Evolutionary conservation across 2,113 vertebrate genomes (phyloP).

Genomic region (Salvelinus sp.): DNA sequence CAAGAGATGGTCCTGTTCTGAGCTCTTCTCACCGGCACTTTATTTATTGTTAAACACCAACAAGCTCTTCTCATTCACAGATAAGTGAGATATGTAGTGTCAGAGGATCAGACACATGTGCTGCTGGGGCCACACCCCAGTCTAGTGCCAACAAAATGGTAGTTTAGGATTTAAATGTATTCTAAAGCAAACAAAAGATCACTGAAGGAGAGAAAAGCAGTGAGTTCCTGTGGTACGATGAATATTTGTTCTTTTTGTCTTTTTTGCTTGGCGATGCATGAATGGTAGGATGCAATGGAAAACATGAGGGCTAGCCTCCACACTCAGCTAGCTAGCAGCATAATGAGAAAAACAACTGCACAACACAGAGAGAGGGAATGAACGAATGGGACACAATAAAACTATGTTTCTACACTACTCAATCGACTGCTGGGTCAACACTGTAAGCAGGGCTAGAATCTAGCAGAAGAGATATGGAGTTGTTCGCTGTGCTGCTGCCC

Average conservation of each 20-base stretch:
- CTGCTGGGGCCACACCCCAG: slow-evolving; percentile 25
- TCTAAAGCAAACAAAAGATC: slow-evolving; percentile 39
- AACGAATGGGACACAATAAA: slow-evolving; percentile 40
- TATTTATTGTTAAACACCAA: neutral
- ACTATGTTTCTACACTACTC: slow-evolving; percentile 33
- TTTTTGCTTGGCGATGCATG: slow-evolving; percentile 27
- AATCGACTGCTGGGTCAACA: slow-evolving; percentile 51
- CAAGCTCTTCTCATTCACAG: slow-evolving; percentile 9
- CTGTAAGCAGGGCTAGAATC: slow-evolving; percentile 44
- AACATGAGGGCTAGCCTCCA: slow-evolving; percentile 30
- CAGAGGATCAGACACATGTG: slow-evolving; percentile 24
- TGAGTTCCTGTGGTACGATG: neutral
- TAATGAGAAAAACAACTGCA: slow-evolving; percentile 52
- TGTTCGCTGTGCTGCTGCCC: slow-evolving; percentile 40
- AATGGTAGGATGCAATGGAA: slow-evolving; percentile 10
- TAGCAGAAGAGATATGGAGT: slow-evolving; percentile 50
- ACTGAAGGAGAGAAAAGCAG: slow-evolving; percentile 7
- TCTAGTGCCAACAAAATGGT: slow-evolving; percentile 26
- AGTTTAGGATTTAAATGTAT: slow-evolving; percentile 3
- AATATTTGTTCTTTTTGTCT: slow-evolving; percentile 4
- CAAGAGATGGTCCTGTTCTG: slow-evolving; percentile 28
- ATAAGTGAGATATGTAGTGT: slow-evolving; percentile 19
- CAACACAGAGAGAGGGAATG: slow-evolving; percentile 20
- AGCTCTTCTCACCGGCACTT: neutral
- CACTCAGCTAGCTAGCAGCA: slow-evolving; percentile 35